Base-by-base conservation (phyloP, 1,140 invertebrate genomes). In the Drosophila arawakana region DNA sequence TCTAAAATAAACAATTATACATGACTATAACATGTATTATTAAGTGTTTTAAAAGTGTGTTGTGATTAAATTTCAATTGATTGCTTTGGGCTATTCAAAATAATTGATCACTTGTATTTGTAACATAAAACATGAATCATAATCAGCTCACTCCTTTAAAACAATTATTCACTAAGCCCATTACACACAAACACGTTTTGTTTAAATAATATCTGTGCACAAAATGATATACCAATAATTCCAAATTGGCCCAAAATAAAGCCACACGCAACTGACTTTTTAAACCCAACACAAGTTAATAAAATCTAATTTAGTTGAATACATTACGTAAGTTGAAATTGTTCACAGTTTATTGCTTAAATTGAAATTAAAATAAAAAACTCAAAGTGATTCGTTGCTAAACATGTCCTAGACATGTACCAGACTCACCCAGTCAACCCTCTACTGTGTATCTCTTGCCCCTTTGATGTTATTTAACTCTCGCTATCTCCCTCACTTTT, bases 401-500 rank as follows among this genome's bases (percentile, higher is more conserved):
- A 63, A 63, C 37, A 63, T 52, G 59, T 46, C 46, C 59, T 62
- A 63, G 37, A 57, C 54, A 41, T 57, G 37, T 57, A 57, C 13
- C 11, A 57, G 61, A 63, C 61, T 52, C 49, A 49, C 61, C 61
- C 30, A 35, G 30, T 15, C 13, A 21, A 46, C 59, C 59, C 11
- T 37, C 34, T 15, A 21, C 37, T 61, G 34, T 61, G 30, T 49
- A 49, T 61, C 13, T 35, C 10, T 21, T 61, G 10, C 13, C 44
- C 44, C 46, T 37, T 61, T 61, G 54, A 57, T 57, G 54, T 57
- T 57, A 11, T 49, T 50, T 37, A n/a, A 7, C 37, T 8, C 21
- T 5, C 34, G 30, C 37, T 30, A 18, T 30, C 21, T 39, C 34
- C 25, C 21, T 52, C 35, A 6, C 13, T 30, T 34, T 13, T 3